Conservation (phyloP, 2,888 invertebrate species). For the Acanthosepion lycidas region DNA sequence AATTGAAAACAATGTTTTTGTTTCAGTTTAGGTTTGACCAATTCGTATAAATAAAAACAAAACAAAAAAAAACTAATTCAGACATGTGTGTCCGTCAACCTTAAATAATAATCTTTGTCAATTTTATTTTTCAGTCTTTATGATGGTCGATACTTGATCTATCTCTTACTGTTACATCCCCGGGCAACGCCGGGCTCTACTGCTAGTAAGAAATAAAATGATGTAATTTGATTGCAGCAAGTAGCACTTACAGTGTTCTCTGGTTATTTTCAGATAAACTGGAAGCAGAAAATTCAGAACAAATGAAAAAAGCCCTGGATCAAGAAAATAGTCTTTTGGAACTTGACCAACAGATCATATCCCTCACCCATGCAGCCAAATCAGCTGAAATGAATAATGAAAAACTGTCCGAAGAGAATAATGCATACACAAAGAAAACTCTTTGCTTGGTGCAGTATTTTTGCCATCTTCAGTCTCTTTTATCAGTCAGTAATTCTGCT, state of each 20-base stretch:
- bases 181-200: no score
- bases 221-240: no score
- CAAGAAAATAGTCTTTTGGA: not conserved
- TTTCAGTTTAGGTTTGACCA: no score
- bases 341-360: not conserved
- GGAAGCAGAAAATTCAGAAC: conserved; percentile 13
- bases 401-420: not conserved
- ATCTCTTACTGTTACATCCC: no score
- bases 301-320: not conserved
- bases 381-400: not conserved
- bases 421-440: not conserved
- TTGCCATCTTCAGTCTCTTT: not conserved
- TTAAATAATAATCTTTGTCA: no score
- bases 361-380: not conserved
- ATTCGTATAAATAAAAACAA: no score
- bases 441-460: not conserved
- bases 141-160: no score
- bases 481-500: not conserved
- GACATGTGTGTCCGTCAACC: no score
- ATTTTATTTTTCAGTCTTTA: no score
- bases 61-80: no score
- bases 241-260: not conserved
- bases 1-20: no score
- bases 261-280: not conserved
- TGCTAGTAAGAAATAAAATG: no score